phyloP scores from a whole-genome alignment of 2,797 vertebrate genomes.

The Acanthurus tractus region DNA sequence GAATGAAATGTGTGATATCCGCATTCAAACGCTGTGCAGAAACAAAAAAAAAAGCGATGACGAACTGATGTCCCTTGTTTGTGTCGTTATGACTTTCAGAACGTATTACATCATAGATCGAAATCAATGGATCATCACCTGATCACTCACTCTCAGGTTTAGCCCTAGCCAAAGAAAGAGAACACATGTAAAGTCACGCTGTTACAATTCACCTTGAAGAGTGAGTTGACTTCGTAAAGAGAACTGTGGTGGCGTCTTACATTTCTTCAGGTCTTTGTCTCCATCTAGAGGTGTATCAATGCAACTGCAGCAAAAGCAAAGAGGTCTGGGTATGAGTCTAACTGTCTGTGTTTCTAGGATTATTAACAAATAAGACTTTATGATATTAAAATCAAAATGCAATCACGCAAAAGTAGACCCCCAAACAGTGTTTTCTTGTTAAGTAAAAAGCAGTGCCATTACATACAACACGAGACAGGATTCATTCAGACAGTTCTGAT shows the following conservation, averaged over 20 bases:
- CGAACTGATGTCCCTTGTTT: too few species aligned
- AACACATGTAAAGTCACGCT: too few species aligned
- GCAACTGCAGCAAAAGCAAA: not conserved
- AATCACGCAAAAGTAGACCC: not conserved
- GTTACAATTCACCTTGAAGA: not conserved
- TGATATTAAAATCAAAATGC: not conserved
- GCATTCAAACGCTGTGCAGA: not conserved
- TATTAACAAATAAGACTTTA: not conserved
- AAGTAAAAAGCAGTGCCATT: not conserved
- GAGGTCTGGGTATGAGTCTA: not conserved
- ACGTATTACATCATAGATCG: accelerated
- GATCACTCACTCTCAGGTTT: too few species aligned
- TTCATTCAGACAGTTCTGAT: not conserved
- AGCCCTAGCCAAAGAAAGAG: not conserved
- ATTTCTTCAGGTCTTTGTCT: constrained; percentile 49
- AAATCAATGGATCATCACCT: too few species aligned
- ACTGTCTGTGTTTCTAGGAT: not conserved
- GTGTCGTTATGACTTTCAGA: not conserved
- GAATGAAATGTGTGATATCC: constrained; percentile 60
- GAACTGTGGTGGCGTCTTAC: not conserved
- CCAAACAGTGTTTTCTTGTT: not conserved
- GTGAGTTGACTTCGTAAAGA: not conserved
- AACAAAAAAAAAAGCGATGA: too few species aligned
- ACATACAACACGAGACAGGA: not conserved
- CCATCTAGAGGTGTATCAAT: constrained; percentile 54